A percentile compares a stretch with the other conserved stretches of the same genome.
phyloP scores from a whole-genome alignment of 2,888 invertebrate species.

The Phlogophora meticulosa region DNA sequence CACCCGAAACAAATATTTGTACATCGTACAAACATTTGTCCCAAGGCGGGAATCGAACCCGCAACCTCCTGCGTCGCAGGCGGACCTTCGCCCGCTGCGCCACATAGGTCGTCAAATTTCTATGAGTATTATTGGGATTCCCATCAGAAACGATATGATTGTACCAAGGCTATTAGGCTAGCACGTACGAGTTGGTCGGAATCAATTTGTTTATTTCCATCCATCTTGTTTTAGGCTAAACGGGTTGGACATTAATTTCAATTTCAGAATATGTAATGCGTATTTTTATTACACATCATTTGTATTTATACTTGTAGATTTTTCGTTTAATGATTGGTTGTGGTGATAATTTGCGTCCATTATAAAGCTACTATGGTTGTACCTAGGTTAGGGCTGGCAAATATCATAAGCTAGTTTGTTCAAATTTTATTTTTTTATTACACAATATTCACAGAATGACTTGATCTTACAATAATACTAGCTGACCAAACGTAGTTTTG shows the following conservation, averaged over 20 bases:
- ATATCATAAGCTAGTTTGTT: no score
- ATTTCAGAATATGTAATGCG: constrained; percentile 42
- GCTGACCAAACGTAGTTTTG: no score
- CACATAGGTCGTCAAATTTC: neutral
- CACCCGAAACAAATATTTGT: no score
- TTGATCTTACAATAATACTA: no score
- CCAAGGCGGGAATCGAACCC: no score
- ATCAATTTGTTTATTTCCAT: constrained; percentile 56
- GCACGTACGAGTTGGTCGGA: constrained; percentile 21
- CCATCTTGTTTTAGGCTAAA: constrained; percentile 51
- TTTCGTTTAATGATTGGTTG: constrained; percentile 37
- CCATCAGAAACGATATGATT: constrained; percentile 36
- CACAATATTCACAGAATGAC: no score
- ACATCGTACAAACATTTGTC: no score
- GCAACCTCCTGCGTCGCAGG: no score
- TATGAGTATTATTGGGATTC: constrained; percentile 9
- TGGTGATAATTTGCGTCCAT: constrained; percentile 5
- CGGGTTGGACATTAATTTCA: constrained; percentile 58
- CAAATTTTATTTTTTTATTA: no score
- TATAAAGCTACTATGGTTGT: neutral
- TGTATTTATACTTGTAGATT: constrained; percentile 15
- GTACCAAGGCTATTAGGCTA: constrained; percentile 57
- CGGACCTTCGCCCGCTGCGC: no score
- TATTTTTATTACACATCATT: constrained; percentile 25
- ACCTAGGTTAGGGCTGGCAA: constrained; percentile 26